These are phyloP conservation scores for Leptura quadrifasciata DNA, from an alignment of 2,888 invertebrate species.

Conservation along the genomic window DNA sequence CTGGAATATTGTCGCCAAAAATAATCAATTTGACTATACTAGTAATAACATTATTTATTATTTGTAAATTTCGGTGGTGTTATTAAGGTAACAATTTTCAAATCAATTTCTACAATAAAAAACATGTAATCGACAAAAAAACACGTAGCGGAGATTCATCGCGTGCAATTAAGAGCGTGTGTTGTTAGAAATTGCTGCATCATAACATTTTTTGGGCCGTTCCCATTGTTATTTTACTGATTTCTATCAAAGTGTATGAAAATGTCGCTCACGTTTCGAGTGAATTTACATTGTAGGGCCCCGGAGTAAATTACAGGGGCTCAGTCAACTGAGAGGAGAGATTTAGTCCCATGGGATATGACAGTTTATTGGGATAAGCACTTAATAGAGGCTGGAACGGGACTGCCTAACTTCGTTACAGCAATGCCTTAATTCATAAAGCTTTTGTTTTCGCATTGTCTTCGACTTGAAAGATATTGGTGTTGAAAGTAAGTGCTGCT, in stretches of 20 bases:
- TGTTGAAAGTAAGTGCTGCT: conserved; percentile 68
- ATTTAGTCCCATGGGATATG: conserved; percentile 69
- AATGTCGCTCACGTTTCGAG: conserved; percentile 69
- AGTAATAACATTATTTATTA: no score
- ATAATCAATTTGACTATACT: no score
- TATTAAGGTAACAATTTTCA: no score
- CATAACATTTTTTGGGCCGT: conserved; percentile 2
- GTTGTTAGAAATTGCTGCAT: background rate
- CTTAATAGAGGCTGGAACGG: conserved; percentile 68
- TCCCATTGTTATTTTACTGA: conserved; percentile 26
- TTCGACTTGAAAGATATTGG: conserved; percentile 66
- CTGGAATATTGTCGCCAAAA: no score
- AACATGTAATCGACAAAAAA: background rate
- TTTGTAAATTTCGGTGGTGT: no score
- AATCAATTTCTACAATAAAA: background rate
- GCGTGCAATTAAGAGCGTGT: conserved; percentile 1
- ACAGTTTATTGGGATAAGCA: conserved; percentile 73
- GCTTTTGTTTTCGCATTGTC: conserved; percentile 70
- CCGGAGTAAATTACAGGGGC: conserved; percentile 70
- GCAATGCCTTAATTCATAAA: conserved; percentile 71
- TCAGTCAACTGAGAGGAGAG: conserved; percentile 66
- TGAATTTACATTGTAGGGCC: conserved; percentile 70
- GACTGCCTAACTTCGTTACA: conserved; percentile 69
- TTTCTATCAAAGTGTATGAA: conserved; percentile 50
- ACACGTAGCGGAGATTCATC: background rate